Base-by-base conservation (phyloP, 2,113 vertebrate species). In the Phylloscopus whistleri region DNA sequence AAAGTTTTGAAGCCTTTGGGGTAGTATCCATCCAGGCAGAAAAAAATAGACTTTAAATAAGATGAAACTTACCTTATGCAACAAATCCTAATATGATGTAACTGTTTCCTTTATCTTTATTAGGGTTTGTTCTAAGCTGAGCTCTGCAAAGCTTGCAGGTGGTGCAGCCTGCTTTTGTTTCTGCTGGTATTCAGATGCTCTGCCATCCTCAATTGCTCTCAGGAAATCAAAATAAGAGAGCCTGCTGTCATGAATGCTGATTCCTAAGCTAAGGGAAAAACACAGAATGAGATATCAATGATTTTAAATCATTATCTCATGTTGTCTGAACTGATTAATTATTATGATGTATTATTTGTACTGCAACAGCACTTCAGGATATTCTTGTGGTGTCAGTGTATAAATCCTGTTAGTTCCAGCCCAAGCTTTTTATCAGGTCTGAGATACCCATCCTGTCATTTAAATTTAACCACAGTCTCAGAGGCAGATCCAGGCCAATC, bases 151-250 rank as follows among this genome's bases (percentile, higher is more conserved):
- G n/a, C 68, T 96, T 96, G 97, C 46, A 3, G 90, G 94, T 39
- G 30, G 23, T 11, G 37, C 28, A 59, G 93, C 52, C 13, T 96
- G 93, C 18, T 92, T 76, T 41, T 93, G 93, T 55, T 33, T 90
- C 35, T 90, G 81, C 69, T 82, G 87, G 15, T 93, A 64, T 55
- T 91, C 89, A 41, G 93, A 52, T 7, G 87, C 59, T 88, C 80
- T 89, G 76, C 93, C 91, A 58, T 72, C 91, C 64, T 97, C 97
- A 91, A 95, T 76, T 3, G 87, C 94, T 95, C 93, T 97, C 94
- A 98, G 73, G 87, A 98, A 98, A 88, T 98, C 98, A 72, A 95
- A 95, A 93, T 96, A 97, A 51, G 96, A 96, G 69, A 98, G 74
- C 67, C 94, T 94, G 56, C 95, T 95, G 30, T 96, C 87, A 19